Base-by-base conservation (phyloP, 2,888 invertebrate species). In the Ophioninae sp. region DNA sequence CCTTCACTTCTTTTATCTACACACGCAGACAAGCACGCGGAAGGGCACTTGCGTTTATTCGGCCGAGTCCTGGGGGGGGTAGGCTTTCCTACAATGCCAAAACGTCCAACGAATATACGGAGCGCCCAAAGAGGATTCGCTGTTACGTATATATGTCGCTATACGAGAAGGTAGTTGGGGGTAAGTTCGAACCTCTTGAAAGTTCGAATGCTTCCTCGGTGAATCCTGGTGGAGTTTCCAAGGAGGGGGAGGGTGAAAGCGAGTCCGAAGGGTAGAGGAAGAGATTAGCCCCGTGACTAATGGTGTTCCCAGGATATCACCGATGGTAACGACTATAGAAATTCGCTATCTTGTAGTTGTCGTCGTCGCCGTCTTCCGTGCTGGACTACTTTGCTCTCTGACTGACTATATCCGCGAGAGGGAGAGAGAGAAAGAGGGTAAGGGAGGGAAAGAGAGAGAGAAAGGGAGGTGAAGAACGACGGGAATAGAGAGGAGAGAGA, bases 211-310 rank as follows among this genome's bases (percentile, higher is more conserved):
- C 13, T 59, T 79, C 22, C 23, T 37, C 77, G 51, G 22, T 23
- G 73, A 58, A 74, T 59, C 73, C 51, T 67, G 37, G 41, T 61
- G 41, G 51, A 82, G 79, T 72, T 67, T 74, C 51, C 44, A 23
- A 51, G 64, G 63, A 37, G 6, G n/a, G 41, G 22, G 0, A 37
- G 39, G 56, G 7, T 10, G 39, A 20, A 51, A 23, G 30, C 9
- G n/a, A 20, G 58, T 20, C 1, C n/a, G 20, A 9, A 10, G 17
- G 30, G 37, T 0, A 59, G 39, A 71, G 13, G 17, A 64, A 63
- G 59, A 68, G 72, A 76, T 83, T 79, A 76, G 71, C 67, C 13
- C 39, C 58, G 64, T 78, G 59, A 64, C 75, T 82, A 83, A 83
- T 83, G 71, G 72, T 65, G 67, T 83, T 76, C 63, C 56, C 64